Conservation (phyloP, 2,888 invertebrate genomes). For the Macropis europaea region DNA sequence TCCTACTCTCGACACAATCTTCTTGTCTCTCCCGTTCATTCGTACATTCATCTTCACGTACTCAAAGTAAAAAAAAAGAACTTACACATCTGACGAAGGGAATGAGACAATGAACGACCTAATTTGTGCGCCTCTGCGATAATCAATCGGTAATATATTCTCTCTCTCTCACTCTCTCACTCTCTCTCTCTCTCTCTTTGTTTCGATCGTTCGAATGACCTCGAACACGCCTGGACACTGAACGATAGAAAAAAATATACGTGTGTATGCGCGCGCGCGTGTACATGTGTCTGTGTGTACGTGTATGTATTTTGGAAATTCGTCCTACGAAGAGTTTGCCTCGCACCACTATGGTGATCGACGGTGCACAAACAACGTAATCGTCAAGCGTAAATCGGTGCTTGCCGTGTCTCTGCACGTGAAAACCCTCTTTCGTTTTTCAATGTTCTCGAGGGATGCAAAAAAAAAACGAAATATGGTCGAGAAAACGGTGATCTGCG, state of each 20-base stretch:
- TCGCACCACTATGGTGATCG: slow-evolving; percentile 25
- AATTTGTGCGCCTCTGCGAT: no score
- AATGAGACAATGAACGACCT: no score
- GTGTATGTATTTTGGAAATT: slow-evolving; percentile 54
- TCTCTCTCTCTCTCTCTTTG: neutral
- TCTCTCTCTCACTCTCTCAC: no score
- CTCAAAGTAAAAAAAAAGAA: no score
- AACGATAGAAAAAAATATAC: slow-evolving; percentile 45
- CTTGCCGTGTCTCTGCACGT: no score
- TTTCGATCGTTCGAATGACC: slow-evolving; percentile 7
- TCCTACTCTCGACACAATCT: no score
- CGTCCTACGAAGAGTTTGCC: slow-evolving; percentile 42
- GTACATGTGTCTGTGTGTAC: neutral
- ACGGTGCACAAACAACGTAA: slow-evolving; percentile 30
- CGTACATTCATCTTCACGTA: no score
- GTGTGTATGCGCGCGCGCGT: neutral
- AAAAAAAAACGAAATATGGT: slow-evolving; percentile 19
- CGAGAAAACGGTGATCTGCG: slow-evolving; percentile 1
- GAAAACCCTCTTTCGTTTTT: no score
- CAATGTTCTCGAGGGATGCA: neutral
- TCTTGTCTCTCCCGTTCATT: no score
- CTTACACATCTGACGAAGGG: no score
- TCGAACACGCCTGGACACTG: slow-evolving; percentile 18
- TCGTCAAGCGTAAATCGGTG: no score
- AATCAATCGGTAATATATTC: no score